phyloP scores from a whole-genome alignment of 2,888 invertebrate genomes.

The Lapara coniferarum region DNA sequence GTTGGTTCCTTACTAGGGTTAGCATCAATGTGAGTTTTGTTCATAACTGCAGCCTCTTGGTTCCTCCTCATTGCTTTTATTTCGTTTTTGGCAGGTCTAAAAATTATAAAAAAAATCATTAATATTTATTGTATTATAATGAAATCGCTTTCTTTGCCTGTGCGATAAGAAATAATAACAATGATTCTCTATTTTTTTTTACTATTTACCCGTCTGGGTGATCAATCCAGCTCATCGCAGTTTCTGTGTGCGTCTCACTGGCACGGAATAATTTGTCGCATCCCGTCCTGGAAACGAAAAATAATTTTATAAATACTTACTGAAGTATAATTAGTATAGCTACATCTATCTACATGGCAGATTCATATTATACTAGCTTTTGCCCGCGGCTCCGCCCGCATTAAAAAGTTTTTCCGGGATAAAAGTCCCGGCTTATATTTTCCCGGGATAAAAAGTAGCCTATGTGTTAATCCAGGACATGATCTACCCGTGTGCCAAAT shows the following conservation, averaged over 20 bases:
- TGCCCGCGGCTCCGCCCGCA: too few relatives aligned
- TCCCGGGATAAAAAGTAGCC: too few relatives aligned
- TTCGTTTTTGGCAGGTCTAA: slow-evolving; percentile 58
- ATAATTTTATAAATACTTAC: not conserved
- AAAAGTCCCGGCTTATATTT: too few relatives aligned
- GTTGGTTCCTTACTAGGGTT: slow-evolving; percentile 1
- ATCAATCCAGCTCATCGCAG: slow-evolving; percentile 56
- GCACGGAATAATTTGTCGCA: slow-evolving; percentile 63
- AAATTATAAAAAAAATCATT: slow-evolving; percentile 1
- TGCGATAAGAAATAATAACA: too few relatives aligned
- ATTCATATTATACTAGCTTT: too few relatives aligned
- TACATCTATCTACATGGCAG: too few relatives aligned
- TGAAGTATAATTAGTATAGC: too few relatives aligned
- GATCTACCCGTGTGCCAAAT: too few relatives aligned
- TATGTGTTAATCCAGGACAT: too few relatives aligned
- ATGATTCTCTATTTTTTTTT: not conserved
- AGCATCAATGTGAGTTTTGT: not conserved
- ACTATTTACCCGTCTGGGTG: slow-evolving; percentile 64
- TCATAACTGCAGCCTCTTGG: slow-evolving; percentile 36
- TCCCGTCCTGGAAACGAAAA: slow-evolving; percentile 47
- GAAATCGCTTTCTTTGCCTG: too few relatives aligned
- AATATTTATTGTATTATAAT: not conserved
- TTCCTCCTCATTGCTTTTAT: slow-evolving; percentile 45
- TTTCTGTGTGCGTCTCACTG: slow-evolving; percentile 58
- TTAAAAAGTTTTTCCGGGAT: too few relatives aligned